These are phyloP conservation scores for Zosterops pallidus DNA, from an alignment of 2,113 vertebrate species.

Conservation along the genomic window DNA sequence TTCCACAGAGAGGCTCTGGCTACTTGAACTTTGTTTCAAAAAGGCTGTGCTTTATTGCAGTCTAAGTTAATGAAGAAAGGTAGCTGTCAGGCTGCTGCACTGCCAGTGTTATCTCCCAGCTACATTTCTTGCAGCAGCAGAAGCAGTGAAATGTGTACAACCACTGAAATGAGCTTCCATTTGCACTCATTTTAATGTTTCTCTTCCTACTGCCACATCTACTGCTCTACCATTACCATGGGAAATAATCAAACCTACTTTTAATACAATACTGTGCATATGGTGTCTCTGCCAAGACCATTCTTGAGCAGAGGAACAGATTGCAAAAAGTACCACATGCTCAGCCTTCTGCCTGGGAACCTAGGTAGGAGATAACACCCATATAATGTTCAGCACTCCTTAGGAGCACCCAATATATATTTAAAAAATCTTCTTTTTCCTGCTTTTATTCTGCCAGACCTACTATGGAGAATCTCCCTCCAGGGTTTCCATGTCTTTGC, in stretches of 20 bases:
- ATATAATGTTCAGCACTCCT: background rate
- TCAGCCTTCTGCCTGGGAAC: background rate
- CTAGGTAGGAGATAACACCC: background rate
- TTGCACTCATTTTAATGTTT: background rate
- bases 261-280: background rate
- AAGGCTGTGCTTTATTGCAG: conserved; percentile 30
- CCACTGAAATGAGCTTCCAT: background rate
- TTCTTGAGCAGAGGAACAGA: background rate
- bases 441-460: background rate
- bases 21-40: conserved; percentile 58
- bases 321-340: background rate
- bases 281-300: background rate
- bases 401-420: background rate
- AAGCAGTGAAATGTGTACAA: background rate
- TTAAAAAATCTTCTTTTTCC: background rate
- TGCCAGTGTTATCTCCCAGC: background rate
- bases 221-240: background rate
- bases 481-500: background rate
- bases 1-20: background rate
- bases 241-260: background rate
- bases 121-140: background rate
- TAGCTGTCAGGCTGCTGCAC: background rate
- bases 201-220: background rate
- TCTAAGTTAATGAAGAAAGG: background rate
- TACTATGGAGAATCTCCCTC: background rate